phyloP scores from a whole-genome alignment of 2,113 vertebrate genomes.

The Thalassarche chlororhynchos region DNA sequence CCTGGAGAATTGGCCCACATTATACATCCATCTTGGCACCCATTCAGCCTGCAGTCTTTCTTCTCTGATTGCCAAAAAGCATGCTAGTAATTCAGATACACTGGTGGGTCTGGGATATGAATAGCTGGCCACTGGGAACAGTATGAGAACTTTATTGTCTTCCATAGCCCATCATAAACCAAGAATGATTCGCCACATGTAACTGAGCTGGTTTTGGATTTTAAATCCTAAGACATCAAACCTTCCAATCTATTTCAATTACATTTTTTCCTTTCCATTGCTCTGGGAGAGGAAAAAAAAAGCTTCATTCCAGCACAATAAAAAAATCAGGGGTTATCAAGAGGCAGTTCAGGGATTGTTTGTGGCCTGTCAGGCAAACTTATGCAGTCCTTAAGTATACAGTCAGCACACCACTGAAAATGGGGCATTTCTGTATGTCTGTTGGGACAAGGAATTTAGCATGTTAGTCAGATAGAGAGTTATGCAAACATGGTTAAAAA shows the following conservation, averaged over 20 bases:
- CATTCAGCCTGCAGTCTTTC: not conserved
- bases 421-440: conserved; percentile 14
- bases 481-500: not conserved
- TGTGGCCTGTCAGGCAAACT: not conserved
- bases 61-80: conserved; percentile 1
- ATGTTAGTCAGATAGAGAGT: conserved; percentile 17
- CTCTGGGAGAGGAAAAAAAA: not conserved
- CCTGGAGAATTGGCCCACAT: not conserved
- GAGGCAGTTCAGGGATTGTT: not conserved
- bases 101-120: conserved; percentile 18
- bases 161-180: conserved; percentile 19
- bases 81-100: conserved; percentile 2
- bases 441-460: conserved; percentile 25
- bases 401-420: not conserved
- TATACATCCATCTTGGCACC: not conserved
- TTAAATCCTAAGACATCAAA: not conserved
- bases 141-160: conserved; percentile 21
- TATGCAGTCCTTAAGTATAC: not conserved
- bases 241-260: not conserved
- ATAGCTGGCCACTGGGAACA: conserved; percentile 31
- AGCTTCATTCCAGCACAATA: not conserved
- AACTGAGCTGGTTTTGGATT: not conserved
- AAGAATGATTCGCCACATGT: conserved; percentile 18
- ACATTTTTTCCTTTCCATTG: not conserved
- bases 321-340: not conserved